These are phyloP conservation scores for Rhabdomys pumilio DNA, from an alignment of 2,797 vertebrate genomes.

Conservation along the genomic window DNA sequence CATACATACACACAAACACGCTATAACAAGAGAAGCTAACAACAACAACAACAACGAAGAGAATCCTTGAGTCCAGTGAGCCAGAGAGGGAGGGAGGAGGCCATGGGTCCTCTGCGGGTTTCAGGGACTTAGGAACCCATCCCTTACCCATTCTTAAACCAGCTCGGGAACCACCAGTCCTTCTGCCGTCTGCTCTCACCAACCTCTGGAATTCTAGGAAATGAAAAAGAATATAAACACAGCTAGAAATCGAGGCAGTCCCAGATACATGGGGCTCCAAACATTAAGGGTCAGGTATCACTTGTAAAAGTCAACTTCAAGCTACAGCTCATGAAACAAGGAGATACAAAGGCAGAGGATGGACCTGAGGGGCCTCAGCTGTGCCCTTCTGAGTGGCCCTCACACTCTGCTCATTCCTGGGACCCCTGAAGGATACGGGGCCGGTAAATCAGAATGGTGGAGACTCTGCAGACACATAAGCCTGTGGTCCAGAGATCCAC, in stretches of 20 bases:
- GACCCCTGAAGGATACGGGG: neutral
- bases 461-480: no score
- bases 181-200: slow-evolving; percentile 68
- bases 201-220: slow-evolving; percentile 75
- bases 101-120: neutral
- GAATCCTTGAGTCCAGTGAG: neutral
- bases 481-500: neutral
- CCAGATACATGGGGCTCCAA: neutral
- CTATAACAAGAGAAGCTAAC: neutral
- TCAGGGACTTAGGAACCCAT: neutral
- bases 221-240: slow-evolving; percentile 44
- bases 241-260: slow-evolving; percentile 62
- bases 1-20: neutral
- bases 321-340: neutral
- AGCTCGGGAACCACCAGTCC: slow-evolving; percentile 74
- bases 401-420: rapidly evolving
- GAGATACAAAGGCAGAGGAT: neutral
- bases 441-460: neutral
- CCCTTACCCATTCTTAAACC: slow-evolving; percentile 84
- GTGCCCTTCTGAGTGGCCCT: neutral
- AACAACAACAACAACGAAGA: neutral
- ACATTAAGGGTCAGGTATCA: neutral
- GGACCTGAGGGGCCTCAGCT: neutral
- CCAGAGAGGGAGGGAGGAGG: neutral
- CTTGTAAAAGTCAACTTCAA: neutral